phyloP scores from a whole-genome alignment of 64 coral and sea anemone genomes.

The Pocillopora damicornis region DNA sequence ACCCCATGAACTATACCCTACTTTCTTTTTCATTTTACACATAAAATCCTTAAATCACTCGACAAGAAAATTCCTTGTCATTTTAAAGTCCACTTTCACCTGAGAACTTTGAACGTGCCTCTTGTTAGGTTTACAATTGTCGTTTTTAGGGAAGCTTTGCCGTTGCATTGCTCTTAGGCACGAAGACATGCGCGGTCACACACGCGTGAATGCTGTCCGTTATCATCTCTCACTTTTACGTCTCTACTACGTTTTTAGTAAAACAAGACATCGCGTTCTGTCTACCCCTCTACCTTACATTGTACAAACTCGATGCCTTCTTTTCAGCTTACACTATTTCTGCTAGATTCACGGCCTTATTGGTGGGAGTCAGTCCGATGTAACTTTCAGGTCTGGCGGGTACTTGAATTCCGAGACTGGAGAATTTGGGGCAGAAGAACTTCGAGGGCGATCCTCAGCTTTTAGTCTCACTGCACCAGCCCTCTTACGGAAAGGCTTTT shows the following conservation, averaged over 20 bases:
- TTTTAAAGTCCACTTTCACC: no score
- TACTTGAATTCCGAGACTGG: not conserved
- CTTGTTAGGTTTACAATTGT: no score
- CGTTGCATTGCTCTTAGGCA: no score
- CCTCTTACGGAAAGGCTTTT: slow-evolving; percentile 26
- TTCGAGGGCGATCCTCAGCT: slow-evolving; percentile 16
- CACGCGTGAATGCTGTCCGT: no score
- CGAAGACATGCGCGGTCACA: not conserved
- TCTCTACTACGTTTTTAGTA: no score
- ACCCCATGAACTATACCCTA: no score
- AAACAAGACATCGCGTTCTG: not conserved
- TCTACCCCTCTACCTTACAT: not conserved
- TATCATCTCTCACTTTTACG: no score
- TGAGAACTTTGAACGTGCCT: no score
- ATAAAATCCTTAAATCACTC: no score
- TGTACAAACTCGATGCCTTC: not conserved
- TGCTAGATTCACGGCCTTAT: not conserved
- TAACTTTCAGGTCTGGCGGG: not conserved
- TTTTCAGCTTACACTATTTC: not conserved
- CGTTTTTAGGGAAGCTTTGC: no score
- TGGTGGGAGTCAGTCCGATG: not conserved
- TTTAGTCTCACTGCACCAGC: slow-evolving; percentile 11
- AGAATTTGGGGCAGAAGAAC: slow-evolving; percentile 24
- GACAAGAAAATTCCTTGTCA: no score
- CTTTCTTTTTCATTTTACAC: no score